Percentiles rank a stretch among this genome's conserved stretches.
phyloP scores from a whole-genome alignment of 2,888 invertebrate genomes.

The Perizoma flavofasciatum region DNA sequence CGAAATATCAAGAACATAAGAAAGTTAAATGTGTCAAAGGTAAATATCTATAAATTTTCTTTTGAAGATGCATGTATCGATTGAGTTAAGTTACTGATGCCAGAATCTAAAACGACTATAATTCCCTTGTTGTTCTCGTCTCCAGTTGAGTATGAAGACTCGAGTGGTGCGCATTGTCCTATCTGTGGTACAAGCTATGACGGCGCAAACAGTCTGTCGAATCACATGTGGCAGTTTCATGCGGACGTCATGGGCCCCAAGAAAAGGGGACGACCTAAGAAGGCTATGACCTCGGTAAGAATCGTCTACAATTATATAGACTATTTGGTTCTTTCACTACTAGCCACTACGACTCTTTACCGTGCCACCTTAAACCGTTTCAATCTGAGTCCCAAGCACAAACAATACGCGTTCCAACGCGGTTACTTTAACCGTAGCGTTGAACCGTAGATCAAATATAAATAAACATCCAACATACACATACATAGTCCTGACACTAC shows the following conservation, averaged over 20 bases:
- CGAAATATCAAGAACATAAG: slow-evolving; percentile 49
- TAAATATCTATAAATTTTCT: slow-evolving; percentile 22
- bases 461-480: too few species aligned
- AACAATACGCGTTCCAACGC: too few species aligned
- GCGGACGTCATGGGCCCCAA: slow-evolving; percentile 74
- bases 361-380: too few species aligned
- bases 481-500: too few species aligned
- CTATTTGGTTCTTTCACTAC: too few species aligned
- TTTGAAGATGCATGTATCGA: too few species aligned
- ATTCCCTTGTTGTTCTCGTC: background rate
- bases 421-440: too few species aligned
- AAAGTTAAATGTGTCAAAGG: slow-evolving; percentile 58
- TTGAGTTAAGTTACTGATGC: too few species aligned
- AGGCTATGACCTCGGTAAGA: slow-evolving; percentile 65
- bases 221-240: slow-evolving; percentile 70
- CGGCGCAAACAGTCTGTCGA: slow-evolving; percentile 61
- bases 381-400: too few species aligned
- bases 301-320: background rate
- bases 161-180: slow-evolving; percentile 62
- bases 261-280: slow-evolving; percentile 73
- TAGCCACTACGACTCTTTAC: too few species aligned
- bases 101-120: too few species aligned
- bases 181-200: slow-evolving; percentile 63
- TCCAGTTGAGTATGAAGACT: slow-evolving; percentile 59
- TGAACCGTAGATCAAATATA: too few species aligned